phyloP scores from a whole-genome alignment of 2,888 invertebrate species.

The Adineta ricciae region DNA sequence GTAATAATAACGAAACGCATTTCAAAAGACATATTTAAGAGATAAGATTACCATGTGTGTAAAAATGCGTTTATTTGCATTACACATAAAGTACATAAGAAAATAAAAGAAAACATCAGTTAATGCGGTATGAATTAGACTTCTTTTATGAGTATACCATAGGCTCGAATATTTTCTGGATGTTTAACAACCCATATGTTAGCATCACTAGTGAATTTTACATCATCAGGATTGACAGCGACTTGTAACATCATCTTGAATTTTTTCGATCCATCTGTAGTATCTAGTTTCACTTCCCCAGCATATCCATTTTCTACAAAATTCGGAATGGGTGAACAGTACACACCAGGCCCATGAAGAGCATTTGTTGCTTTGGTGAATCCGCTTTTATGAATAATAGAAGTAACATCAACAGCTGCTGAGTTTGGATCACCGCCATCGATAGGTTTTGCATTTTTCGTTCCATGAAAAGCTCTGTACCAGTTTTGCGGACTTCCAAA shows the following conservation, averaged over 20 bases:
- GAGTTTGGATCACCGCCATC: background rate
- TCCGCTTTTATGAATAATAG: background rate
- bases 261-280: background rate
- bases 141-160: background rate
- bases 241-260: background rate
- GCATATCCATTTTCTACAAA: background rate
- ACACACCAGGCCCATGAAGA: background rate
- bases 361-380: background rate
- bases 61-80: too few species aligned
- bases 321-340: background rate
- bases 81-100: too few species aligned
- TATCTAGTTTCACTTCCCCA: background rate
- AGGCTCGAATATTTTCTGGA: background rate
- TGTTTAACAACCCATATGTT: background rate
- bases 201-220: background rate
- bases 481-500: background rate
- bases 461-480: slow-evolving; percentile 12
- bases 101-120: too few species aligned
- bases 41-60: too few species aligned
- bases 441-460: background rate
- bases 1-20: too few species aligned
- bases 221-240: background rate
- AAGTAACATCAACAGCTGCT: background rate
- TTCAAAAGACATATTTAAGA: too few species aligned
- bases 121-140: background rate